phyloP scores from a whole-genome alignment of 2,888 invertebrate species.

The Melinaea menophilus region DNA sequence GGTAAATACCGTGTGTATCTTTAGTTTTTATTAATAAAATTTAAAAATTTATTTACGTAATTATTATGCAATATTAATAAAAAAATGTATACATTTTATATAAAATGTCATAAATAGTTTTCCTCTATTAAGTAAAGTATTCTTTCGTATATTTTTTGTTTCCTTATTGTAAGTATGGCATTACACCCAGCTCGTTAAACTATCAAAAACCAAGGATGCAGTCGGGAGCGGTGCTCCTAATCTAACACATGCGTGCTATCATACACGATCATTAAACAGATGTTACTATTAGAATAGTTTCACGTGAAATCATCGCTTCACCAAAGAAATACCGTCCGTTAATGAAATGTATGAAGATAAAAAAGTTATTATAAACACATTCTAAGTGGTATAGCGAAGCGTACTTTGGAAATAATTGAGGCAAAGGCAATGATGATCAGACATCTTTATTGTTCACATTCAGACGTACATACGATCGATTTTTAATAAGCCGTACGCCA shows the following conservation, averaged over 20 bases:
- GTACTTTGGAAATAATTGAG: neutral
- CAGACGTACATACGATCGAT: constrained; percentile 13
- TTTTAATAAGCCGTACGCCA: constrained; percentile 10
- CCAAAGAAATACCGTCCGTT: neutral
- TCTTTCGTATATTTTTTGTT: no score
- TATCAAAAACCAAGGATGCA: constrained; percentile 2
- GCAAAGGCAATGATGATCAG: constrained; percentile 17
- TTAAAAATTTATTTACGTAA: no score
- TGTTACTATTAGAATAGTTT: constrained; percentile 7
- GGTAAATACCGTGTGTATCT: no score
- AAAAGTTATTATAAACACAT: constrained; percentile 1
- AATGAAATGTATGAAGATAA: neutral
- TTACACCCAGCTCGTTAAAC: no score
- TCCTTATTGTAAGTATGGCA: no score
- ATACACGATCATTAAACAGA: constrained; percentile 1
- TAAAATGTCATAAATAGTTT: no score
- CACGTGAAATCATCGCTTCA: neutral
- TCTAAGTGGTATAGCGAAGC: neutral
- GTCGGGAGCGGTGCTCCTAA: neutral
- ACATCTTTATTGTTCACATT: constrained; percentile 17
- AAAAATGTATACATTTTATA: no score
- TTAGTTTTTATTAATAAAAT: neutral
- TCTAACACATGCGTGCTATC: constrained; percentile 2
- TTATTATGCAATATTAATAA: no score
- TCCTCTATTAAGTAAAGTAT: no score